Evolutionary conservation across 1,140 invertebrate genomes (phyloP), one percentile per base, ranked within the genome.

Genomic region (Geopemphigus sp.): DNA sequence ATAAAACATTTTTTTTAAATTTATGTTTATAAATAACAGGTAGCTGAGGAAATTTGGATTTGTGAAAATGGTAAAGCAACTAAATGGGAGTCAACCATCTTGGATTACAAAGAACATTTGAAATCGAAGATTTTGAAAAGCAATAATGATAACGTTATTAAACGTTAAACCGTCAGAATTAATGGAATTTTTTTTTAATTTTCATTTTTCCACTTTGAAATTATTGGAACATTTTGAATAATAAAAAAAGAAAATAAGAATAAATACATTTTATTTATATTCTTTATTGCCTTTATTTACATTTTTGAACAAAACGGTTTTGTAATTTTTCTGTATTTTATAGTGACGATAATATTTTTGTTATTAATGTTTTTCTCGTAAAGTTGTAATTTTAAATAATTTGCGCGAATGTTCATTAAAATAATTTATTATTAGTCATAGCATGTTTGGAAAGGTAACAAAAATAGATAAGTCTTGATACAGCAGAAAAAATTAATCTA

Each of bases 41-140:
- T 99, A 32, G 97, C 97, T 24, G 92, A 99, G 87, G 96, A 98
- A 87, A 99, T 99, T 86, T 99, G 97, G 97, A 92, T 99, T 22
- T 99, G 98, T 86, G 97, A 99, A 85, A 95, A 99, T 83, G 92
- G 93, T 83, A 94, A 92, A 12, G 92, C 98, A 17, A 99, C 95
- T 4, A 98, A 98, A 87, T 99, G 98, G 96, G 89, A 95, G 82
- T 95, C 96, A 32, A 94, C 93, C 83, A 99, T 99, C 87, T 89
- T 96, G 82, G 90, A 92, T 64, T 99, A 99, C 88, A 99, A 99
- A 87, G 92, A 98, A 83, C 92, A 96, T 85, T 88, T 99, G 45
- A 95, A 95, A 83, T 89, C 88, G 66, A 94, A 93, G 85, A 92
- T 98, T 29, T 61, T 78, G 24, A 78, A 78, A 15, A 78, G 50